Evolutionary conservation across 2,797 vertebrate species (phyloP).

Genomic region (Protonibea diacanthus): DNA sequence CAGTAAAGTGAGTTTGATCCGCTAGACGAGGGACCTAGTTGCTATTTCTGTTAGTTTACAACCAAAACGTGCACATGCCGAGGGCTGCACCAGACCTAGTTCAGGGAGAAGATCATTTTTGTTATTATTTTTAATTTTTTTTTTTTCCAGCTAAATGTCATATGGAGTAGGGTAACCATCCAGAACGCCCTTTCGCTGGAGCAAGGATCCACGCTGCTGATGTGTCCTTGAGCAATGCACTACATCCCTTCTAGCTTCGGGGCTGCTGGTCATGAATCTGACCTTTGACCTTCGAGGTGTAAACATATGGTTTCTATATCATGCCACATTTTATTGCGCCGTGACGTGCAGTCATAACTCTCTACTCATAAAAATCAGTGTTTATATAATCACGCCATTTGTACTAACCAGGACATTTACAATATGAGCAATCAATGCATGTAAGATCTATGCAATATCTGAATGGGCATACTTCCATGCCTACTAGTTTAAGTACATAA

Average conservation of each 20-base stretch:
- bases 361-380: neutral
- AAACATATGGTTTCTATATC: neutral
- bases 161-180: neutral
- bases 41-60: slow-evolving; percentile 20
- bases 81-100: neutral
- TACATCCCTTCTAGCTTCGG: slow-evolving; percentile 2
- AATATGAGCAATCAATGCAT: neutral
- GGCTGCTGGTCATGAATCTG: slow-evolving; percentile 21
- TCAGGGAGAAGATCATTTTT: neutral
- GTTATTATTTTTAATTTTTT: neutral
- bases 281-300: slow-evolving; percentile 31
- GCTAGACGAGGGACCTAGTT: neutral
- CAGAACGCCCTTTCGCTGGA: neutral
- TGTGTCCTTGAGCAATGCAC: slow-evolving; percentile 27
- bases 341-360: neutral
- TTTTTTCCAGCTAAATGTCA: neutral
- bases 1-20: slow-evolving; percentile 9
- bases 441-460: too few species aligned
- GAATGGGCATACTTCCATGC: too few species aligned
- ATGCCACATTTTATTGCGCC: neutral
- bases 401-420: neutral
- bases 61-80: neutral
- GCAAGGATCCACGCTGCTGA: neutral
- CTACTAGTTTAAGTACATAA: too few species aligned
- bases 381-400: neutral